A percentile compares a stretch with the other conserved stretches of the same genome.
Conservation (phyloP, 92 coral and sea anemone species). For the Zoanthus sansibaricus region DNA sequence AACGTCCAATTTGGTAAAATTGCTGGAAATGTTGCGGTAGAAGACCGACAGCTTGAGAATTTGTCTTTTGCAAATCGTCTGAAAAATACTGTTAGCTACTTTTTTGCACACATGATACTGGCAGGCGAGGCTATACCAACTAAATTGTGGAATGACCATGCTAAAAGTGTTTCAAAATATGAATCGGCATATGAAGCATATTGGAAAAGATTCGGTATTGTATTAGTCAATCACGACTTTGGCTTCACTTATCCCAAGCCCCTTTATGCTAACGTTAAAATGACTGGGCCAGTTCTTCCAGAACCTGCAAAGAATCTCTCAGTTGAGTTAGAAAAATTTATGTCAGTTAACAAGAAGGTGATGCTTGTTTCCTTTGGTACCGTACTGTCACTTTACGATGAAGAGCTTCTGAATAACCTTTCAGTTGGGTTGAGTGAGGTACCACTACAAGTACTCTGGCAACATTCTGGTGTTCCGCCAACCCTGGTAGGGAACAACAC, state of each 20-base stretch:
- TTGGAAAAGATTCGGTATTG: too few species aligned
- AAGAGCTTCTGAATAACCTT: constrained; percentile 24
- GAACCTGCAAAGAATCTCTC: too few species aligned
- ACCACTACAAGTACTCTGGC: constrained; percentile 53
- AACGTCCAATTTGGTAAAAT: neutral
- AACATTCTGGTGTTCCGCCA: constrained; percentile 1
- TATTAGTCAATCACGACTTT: too few species aligned
- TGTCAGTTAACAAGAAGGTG: neutral
- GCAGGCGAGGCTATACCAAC: neutral
- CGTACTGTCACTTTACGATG: constrained; percentile 31
- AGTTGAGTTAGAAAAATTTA: too few species aligned
- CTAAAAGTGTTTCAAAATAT: constrained; percentile 28
- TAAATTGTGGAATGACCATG: neutral
- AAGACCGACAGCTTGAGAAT: neutral
- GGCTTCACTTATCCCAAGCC: constrained; percentile 35
- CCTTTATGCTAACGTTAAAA: constrained; percentile 48
- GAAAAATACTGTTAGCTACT: constrained; percentile 17
- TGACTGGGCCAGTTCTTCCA: constrained; percentile 37
- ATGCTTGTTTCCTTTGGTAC: constrained; percentile 59
- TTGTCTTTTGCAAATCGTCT: constrained; percentile 19
- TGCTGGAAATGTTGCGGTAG: neutral
- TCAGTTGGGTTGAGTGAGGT: constrained; percentile 49
- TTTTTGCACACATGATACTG: neutral
- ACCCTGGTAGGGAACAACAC: too few species aligned
- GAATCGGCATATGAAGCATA: constrained; percentile 13